Evolutionary conservation across 2,797 vertebrate species (phyloP), one percentile per base, ranked within the genome.

Genomic region (Takifugu rubripes): DNA sequence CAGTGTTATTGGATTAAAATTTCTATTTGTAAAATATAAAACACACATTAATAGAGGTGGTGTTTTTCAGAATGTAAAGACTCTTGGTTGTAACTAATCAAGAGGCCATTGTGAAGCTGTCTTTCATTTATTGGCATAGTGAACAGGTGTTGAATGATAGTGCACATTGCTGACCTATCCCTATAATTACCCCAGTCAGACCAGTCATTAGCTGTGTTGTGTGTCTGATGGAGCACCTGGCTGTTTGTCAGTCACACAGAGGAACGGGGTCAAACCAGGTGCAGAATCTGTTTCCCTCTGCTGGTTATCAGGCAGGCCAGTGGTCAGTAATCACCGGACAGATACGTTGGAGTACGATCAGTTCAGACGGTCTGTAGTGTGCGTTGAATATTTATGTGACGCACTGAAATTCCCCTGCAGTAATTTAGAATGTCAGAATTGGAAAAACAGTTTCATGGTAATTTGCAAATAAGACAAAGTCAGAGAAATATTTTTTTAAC

Each of bases 151-250:
- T 75, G 75, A 82, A 74, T 72, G 74, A 88, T 52, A 56, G 76
- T 40, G 68, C 61, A 33, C 26, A 42, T 21, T 26, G 27, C 50
- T 62, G 59, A 67, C 69, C 54, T 51, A 36, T 62, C 61, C 68
- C 70, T 82, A 15, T 83, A 79, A 87, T 88, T 75, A 85, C 31
- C 33, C 48, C 44, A 29, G 74, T 72, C 60, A 66, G 59, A 54
- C 61, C 56, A 56, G 68, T 80, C 59, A 84, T 85, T 79, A 78
- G 40, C 62, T 70, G 26, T 52, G 56, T 52, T 65, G 55, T 49
- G 53, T 66, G 68, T 75, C 72, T 79, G 57, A 7, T 49, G 46
- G 48, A 73, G 56, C 84, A 86, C 69, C 77, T 89, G 81, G 69
- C 14, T 24, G 4, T 66, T 60, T 70, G 62, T 29, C 70, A 72